These are phyloP conservation scores for Therioaphis trifolii DNA, from an alignment of 2,888 invertebrate species.

Conservation along the genomic window DNA sequence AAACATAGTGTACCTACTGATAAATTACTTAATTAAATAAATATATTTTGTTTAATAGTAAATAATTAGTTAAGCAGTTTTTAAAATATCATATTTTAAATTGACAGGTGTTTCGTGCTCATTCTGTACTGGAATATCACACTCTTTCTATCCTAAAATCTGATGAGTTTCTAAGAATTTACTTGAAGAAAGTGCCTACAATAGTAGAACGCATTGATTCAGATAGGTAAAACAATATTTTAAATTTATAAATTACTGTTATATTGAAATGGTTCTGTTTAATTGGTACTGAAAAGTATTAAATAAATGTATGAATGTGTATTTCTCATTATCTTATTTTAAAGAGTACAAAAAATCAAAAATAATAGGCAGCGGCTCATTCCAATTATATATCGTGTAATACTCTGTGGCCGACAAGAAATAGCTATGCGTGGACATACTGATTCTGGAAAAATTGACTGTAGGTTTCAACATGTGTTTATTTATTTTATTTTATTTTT, in stretches of 20 bases:
- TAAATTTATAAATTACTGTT: not conserved
- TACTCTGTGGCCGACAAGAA: constrained; percentile 7
- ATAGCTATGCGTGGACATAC: not conserved
- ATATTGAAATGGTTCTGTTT: not conserved
- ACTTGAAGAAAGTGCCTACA: not conserved
- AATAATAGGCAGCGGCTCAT: no score
- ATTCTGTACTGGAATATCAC: not conserved
- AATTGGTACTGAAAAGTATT: not conserved
- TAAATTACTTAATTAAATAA: no score
- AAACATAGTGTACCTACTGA: no score
- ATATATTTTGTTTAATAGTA: no score
- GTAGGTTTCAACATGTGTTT: no score
- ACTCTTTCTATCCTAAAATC: constrained; percentile 1
- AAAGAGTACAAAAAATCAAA: not conserved
- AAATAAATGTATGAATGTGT: constrained; percentile 1
- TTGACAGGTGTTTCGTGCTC: not conserved
- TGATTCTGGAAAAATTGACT: constrained; percentile 10
- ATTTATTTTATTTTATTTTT: no score
- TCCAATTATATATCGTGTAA: not conserved
- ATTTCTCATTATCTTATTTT: constrained; percentile 4
- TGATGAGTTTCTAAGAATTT: not conserved
- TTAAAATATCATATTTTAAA: not conserved
- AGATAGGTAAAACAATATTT: not conserved
- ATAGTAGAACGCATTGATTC: not conserved
- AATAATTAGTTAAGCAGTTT: no score